These are phyloP conservation scores for Chaenodraco wilsoni DNA, from an alignment of 2,797 vertebrate genomes.

Conservation along the genomic window DNA sequence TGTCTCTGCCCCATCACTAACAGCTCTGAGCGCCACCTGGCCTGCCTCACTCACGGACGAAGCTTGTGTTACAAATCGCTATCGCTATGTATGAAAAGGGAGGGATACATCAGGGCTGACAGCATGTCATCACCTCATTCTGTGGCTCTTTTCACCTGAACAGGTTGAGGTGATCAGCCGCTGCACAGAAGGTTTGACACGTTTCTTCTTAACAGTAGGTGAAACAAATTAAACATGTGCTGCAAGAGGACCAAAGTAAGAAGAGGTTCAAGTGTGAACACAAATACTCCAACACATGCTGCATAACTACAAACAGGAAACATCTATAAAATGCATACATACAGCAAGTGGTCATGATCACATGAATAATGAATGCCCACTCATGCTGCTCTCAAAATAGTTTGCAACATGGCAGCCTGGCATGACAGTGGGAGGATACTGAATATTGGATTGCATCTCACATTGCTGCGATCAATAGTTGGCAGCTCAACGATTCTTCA, in stretches of 20 bases:
- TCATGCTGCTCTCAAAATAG: conserved; percentile 71
- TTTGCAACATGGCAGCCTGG: conserved; percentile 49
- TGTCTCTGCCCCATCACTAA: conserved; percentile 25
- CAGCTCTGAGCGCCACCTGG: conserved; percentile 14
- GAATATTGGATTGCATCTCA: conserved; percentile 63
- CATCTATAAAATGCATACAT: conserved; percentile 42
- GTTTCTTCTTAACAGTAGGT: neutral
- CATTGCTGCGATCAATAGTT: conserved; percentile 62
- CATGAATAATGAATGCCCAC: conserved; percentile 73
- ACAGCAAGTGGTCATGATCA: conserved; percentile 28
- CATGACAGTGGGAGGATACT: conserved; percentile 44
- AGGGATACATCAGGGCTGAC: conserved; percentile 19
- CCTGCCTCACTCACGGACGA: conserved; percentile 18
- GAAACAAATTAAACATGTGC: neutral
- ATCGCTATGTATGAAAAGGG: neutral
- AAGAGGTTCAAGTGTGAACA: neutral
- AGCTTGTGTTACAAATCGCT: conserved; percentile 31
- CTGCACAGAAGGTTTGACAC: conserved; percentile 8
- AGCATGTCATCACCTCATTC: conserved; percentile 23
- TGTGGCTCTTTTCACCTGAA: conserved; percentile 31
- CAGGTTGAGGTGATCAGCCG: conserved; percentile 3
- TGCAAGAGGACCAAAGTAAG: neutral
- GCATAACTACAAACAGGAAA: conserved; percentile 22
- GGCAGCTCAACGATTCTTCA: conserved; percentile 34
- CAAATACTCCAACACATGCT: neutral